Percentiles rank a stretch among this genome's conserved stretches.
phyloP scores from a whole-genome alignment of 2,113 vertebrate species.

The Mastomys coucha region DNA sequence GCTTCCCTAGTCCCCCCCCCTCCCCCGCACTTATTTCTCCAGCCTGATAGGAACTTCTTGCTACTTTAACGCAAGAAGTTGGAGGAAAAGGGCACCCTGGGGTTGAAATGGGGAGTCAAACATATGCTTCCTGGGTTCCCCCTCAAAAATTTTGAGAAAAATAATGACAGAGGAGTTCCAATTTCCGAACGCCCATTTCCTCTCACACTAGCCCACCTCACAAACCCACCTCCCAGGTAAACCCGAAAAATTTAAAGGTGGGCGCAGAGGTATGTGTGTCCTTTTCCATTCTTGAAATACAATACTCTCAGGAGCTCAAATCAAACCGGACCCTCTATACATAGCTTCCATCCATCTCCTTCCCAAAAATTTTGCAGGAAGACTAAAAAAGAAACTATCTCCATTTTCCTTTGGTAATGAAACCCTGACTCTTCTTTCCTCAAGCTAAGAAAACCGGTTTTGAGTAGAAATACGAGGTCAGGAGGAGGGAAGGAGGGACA shows the following conservation, averaged over 20 bases:
- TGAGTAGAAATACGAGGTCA: neutral
- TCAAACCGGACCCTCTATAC: neutral
- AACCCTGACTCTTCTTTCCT: neutral
- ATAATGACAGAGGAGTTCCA: neutral
- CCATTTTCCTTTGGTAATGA: conserved; percentile 1
- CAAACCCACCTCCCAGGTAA: neutral
- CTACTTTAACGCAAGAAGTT: neutral
- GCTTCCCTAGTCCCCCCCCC: accelerated
- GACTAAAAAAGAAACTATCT: neutral
- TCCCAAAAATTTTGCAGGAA: neutral
- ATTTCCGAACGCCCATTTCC: neutral
- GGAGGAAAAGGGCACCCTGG: neutral
- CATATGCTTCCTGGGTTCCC: accelerated
- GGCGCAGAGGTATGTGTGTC: neutral
- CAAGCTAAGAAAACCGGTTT: neutral
- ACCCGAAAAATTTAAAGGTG: neutral
- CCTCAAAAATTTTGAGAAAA: neutral
- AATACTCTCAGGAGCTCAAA: neutral
- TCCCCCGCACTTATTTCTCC: neutral
- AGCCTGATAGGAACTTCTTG: neutral
- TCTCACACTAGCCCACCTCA: neutral
- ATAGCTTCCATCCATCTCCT: neutral
- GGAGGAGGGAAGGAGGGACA: neutral
- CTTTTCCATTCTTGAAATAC: neutral
- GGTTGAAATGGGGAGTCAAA: neutral